Evolutionary conservation across 2,888 invertebrate species (phyloP).

Genomic region (Brenthis daphne): DNA sequence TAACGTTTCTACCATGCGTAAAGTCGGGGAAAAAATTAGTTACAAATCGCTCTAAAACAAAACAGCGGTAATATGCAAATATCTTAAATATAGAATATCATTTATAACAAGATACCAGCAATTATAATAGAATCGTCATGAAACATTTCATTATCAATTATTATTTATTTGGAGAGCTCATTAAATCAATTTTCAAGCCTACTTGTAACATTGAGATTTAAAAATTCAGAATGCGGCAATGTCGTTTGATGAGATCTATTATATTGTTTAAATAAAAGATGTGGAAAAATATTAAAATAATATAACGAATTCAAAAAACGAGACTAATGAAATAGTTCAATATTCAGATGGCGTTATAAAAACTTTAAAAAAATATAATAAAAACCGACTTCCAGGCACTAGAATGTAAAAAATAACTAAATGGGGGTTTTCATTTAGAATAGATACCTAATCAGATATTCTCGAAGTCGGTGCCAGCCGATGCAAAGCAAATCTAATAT

Average conservation of each 20-base stretch:
- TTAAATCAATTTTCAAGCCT: slow-evolving; percentile 7
- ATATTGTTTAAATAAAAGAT: slow-evolving; percentile 1
- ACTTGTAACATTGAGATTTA: slow-evolving; percentile 7
- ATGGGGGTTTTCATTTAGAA: too few relatives aligned
- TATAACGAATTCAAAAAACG: not conserved
- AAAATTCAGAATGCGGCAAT: slow-evolving; percentile 2
- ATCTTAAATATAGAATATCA: not conserved
- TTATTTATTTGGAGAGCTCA: slow-evolving; percentile 11
- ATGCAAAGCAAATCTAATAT: too few relatives aligned
- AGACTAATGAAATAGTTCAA: not conserved
- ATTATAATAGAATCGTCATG: not conserved
- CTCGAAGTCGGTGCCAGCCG: too few relatives aligned
- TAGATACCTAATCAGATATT: too few relatives aligned
- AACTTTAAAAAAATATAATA: too few relatives aligned
- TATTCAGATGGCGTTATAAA: too few relatives aligned
- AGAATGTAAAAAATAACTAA: too few relatives aligned
- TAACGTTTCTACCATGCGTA: too few relatives aligned
- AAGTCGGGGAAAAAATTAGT: too few relatives aligned
- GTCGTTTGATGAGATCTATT: slow-evolving; percentile 9
- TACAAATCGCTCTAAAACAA: too few relatives aligned
- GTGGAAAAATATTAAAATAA: not conserved
- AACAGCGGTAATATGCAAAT: not conserved
- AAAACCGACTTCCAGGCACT: too few relatives aligned
- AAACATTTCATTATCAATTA: slow-evolving; percentile 17
- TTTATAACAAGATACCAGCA: not conserved